Evolutionary conservation across 2,113 vertebrate species (phyloP).

Genomic region (Platysteira castanea): DNA sequence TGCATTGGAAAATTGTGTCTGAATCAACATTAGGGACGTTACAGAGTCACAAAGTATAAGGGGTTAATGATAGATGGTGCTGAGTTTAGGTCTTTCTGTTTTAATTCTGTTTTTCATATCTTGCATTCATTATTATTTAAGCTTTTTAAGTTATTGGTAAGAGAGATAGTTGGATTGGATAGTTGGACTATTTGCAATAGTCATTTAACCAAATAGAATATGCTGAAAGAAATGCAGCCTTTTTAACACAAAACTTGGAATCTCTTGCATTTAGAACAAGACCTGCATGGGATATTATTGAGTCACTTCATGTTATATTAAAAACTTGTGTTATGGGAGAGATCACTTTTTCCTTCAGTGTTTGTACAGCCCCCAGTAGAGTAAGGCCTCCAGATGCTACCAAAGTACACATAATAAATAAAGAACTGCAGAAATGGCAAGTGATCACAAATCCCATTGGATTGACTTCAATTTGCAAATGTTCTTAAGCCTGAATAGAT

Average conservation of each 20-base stretch:
- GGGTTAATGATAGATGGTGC: not conserved
- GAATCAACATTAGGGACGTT: not conserved
- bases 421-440: not conserved
- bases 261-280: not conserved
- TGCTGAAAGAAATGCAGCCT: not conserved
- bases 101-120: not conserved
- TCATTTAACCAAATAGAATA: not conserved
- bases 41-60: not conserved
- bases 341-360: not conserved
- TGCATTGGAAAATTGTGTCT: not conserved
- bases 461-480: not conserved
- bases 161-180: not conserved
- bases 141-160: not conserved
- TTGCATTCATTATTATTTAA: not conserved
- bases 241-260: not conserved
- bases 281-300: not conserved
- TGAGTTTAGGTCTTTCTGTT: not conserved
- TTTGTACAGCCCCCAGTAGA: not conserved
- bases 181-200: not conserved
- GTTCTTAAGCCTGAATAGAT: not conserved
- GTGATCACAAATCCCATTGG: not conserved
- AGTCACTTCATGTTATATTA: not conserved
- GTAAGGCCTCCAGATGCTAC: not conserved
- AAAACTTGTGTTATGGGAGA: not conserved
- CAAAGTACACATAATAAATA: not conserved